Base-by-base conservation (phyloP, 1,140 invertebrate genomes). In the Trinorchestia longiramus region DNA sequence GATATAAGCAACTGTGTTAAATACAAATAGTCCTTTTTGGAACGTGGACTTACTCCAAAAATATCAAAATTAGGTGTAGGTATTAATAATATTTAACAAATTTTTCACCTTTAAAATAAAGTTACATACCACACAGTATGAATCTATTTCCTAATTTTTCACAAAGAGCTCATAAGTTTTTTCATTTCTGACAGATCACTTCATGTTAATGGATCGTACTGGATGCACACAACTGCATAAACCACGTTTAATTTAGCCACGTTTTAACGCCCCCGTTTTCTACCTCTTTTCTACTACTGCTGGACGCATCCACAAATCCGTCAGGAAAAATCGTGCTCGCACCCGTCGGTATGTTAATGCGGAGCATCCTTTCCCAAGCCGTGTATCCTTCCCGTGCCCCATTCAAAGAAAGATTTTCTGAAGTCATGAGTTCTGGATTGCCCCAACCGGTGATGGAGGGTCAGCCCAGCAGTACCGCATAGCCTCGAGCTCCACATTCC, bases 341-440 rank as follows among this genome's bases (percentile, higher is more conserved):
- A 91, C 88, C 88, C 88, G 88, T 91, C 88, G 88, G 88, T 91
- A 91, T 91, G 88, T 91, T 91, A 91, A 91, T 91, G 88, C 43
- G 43, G 41, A 42, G 43, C 88, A 91, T 91, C 88, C 88, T 91
- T 91, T 91, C 88, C 88, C 88, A 91, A 43, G 88, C 19, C 88
- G 88, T 44, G 88, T 44, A 91, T 91, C 88, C 88, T 91, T 91
- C 88, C 88, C 88, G 88, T 91, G 43, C 41, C 87, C 43, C 88
- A 91, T 91, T 91, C 41, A 43, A 91, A 43, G 88, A 42, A 43
- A 42, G 41, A 43, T 91, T 91, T 91, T 91, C 88, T 91, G 6
- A 42, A 42, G 43, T 91, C 88, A 91, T 91, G 41, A 91, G 88
- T 23, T 91, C 88, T 91, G 88, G 41, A 91, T 44, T 91, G 41